Evolutionary conservation across 2,888 invertebrate species (phyloP), one percentile per base, ranked within the genome.

Genomic region (Cryptophagus acutangulus): DNA sequence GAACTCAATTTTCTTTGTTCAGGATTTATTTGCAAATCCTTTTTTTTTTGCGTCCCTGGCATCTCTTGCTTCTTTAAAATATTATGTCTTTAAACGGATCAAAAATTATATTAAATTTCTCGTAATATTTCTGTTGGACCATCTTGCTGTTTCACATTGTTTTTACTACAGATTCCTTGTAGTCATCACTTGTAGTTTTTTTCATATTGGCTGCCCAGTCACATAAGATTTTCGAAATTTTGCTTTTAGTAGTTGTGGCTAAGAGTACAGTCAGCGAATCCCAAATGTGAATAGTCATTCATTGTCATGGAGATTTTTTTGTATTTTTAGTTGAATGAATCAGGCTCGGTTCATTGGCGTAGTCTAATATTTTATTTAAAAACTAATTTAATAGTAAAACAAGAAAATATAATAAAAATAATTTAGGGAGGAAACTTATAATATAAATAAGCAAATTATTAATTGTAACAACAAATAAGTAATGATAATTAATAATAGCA

Each of bases 101-200:
- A 20, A 20, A 8, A 8, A 8, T n/a, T 20, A 20, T 20, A 20
- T n/a, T 20, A n/a, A 8, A 20, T 6, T 50, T 41, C n/a, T n/a
- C n/a, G n/a, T n/a, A n/a, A 20, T 20, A 20, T 20, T 20, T 20
- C n/a, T 20, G 6, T 20, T 20, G 24, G n/a, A 20, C n/a, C 24
- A 20, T 8, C n/a, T 20, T 20, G 6, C 6, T n/a, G n/a, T 20
- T 20, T n/a, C 24, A 20, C 24, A 20, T 20, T 20, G 24, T 20
- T 20, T 20, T 20, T 20, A 20, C n/a, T 20, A 20, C 24, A n/a
- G 6, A 13, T 33, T 10, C 9, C n/a, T 20, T 20, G n/a, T 20
- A 20, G n/a, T 20, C 24, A 8, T 20, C 24, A 8, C 24, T n/a
- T 6, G 6, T 20, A 20, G 24, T 8, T 20, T 20, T 20, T 8